Percentiles rank a stretch among this genome's conserved stretches.
phyloP scores from a whole-genome alignment of 1,140 invertebrate genomes.

The Matsumurasca onukii region DNA sequence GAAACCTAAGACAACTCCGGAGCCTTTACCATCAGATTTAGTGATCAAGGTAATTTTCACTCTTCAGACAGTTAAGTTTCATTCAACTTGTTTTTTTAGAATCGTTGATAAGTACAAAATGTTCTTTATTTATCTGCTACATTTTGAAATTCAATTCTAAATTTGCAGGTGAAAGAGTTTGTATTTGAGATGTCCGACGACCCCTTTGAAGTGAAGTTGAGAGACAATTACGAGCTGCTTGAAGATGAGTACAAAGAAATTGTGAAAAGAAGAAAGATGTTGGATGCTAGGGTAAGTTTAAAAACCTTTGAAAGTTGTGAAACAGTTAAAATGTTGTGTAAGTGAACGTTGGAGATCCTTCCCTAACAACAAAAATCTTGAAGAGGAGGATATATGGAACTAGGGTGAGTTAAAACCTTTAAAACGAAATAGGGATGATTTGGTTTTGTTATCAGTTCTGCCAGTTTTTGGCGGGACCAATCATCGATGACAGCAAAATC shows the following conservation, averaged over 20 bases:
- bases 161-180: constrained; percentile 70
- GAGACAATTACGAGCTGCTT: constrained; percentile 93
- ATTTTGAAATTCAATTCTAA: background rate
- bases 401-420: too few species aligned
- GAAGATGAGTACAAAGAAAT: constrained; percentile 97
- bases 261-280: constrained; percentile 84
- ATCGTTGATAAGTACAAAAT: background rate
- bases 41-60: constrained; percentile 72
- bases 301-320: background rate
- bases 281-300: constrained; percentile 80
- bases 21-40: constrained; percentile 79
- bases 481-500: too few species aligned
- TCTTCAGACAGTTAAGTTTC: background rate
- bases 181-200: constrained; percentile 93
- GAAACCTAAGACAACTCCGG: constrained; percentile 60
- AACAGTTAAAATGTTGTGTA: too few species aligned
- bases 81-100: background rate
- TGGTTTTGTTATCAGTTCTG: too few species aligned
- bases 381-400: too few species aligned
- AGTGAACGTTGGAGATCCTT: too few species aligned
- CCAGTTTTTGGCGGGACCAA: too few species aligned
- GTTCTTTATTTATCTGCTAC: background rate
- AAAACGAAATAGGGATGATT: too few species aligned
- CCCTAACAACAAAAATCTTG: too few species aligned
- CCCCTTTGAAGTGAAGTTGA: constrained; percentile 95